These are phyloP conservation scores for Agrotis segetum DNA, from an alignment of 2,888 invertebrate species.

Conservation along the genomic window DNA sequence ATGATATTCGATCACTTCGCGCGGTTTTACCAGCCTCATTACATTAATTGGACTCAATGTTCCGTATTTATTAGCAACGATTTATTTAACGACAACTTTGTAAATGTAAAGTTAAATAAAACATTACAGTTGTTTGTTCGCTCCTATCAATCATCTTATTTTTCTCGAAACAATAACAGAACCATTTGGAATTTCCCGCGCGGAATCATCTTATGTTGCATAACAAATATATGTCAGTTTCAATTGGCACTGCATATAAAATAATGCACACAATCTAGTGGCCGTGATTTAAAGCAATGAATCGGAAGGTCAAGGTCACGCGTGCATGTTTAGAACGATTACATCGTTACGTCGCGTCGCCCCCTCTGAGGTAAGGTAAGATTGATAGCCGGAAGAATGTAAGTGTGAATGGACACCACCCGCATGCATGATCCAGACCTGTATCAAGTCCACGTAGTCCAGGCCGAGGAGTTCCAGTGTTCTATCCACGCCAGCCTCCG, in stretches of 20 bases:
- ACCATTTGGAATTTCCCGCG: constrained; percentile 10
- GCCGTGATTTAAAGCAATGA: constrained; percentile 26
- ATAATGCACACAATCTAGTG: constrained; percentile 24
- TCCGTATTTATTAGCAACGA: neutral
- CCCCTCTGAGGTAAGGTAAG: constrained; percentile 31
- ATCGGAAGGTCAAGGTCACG: constrained; percentile 47
- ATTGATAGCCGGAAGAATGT: constrained; percentile 37
- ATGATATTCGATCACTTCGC: neutral
- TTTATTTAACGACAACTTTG: neutral
- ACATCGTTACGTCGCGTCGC: constrained; percentile 5
- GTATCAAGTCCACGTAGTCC: constrained; percentile 97
- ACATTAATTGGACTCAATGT: neutral
- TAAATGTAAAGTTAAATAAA: neutral
- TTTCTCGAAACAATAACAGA: neutral
- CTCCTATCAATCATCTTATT: neutral
- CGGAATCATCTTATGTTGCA: neutral
- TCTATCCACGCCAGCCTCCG: constrained; percentile 93
- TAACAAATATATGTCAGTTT: neutral
- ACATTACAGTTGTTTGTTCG: neutral
- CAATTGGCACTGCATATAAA: constrained; percentile 15
- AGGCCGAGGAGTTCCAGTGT: constrained; percentile 94
- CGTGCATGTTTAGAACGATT: constrained; percentile 9
- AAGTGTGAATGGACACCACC: constrained; percentile 16
- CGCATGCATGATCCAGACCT: constrained; percentile 89
- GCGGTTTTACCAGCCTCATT: neutral